Conservation (phyloP, 1,140 invertebrate species). For the Drosophila setifemur region DNA sequence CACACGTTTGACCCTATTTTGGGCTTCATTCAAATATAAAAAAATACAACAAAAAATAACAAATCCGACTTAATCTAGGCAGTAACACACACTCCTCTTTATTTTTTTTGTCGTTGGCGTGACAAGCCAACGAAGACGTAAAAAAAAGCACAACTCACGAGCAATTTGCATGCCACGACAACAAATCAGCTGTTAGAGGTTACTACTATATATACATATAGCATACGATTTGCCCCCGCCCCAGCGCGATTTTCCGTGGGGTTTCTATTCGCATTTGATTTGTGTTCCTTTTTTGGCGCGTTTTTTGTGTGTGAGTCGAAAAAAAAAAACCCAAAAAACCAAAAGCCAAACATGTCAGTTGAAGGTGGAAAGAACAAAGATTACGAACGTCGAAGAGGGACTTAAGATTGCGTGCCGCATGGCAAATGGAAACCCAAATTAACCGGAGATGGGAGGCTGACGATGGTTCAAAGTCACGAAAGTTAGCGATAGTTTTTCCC, state of each 20-base stretch:
- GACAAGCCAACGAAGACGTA: conserved; percentile 23
- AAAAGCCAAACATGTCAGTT: conserved; percentile 70
- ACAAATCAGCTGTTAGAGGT: conserved; percentile 57
- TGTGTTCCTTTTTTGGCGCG: conserved; percentile 8
- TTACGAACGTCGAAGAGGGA: conserved; percentile 25
- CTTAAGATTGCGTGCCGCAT: conserved; percentile 37
- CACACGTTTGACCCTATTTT: too few species aligned
- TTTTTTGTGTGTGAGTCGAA: conserved; percentile 49
- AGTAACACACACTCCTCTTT: background rate
- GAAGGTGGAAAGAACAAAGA: conserved; percentile 1
- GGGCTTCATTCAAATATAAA: too few species aligned
- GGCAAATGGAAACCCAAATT: background rate
- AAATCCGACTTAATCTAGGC: too few species aligned
- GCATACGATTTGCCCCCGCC: conserved; percentile 7
- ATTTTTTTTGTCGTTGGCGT: conserved; percentile 35
- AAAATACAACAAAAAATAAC: too few species aligned
- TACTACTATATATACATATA: conserved; percentile 19
- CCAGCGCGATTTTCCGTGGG: too few species aligned
- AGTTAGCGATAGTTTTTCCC: background rate
- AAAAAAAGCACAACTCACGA: background rate
- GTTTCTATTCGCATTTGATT: too few species aligned
- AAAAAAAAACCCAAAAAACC: background rate
- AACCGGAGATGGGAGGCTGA: background rate
- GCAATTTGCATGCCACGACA: conserved; percentile 57
- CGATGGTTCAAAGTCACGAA: background rate